Base-by-base conservation (phyloP, 2,888 invertebrate genomes). In the Trissonchulus latispiculum region DNA sequence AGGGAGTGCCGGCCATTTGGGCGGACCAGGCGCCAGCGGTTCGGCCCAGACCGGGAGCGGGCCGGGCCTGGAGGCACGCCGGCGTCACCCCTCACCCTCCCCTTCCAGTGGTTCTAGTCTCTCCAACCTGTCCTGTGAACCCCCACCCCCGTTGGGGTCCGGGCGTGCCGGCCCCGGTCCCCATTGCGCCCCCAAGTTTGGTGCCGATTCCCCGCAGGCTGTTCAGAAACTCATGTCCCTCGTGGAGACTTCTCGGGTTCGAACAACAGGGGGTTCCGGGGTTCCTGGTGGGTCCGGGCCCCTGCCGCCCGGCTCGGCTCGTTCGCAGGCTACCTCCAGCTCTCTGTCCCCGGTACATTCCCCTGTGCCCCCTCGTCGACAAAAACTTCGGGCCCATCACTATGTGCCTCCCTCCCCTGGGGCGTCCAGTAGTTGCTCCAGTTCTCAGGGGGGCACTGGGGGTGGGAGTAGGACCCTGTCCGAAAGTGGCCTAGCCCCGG, bases 191-290 rank as follows among this genome's bases (percentile, higher is more conserved):
- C 48, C 48, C 48, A 48, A 48, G 48, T 48, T 80, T 87, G 90
- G 95, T 77, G 90, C 95, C 61, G 95, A 95, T 61, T 95, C 95
- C 23, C 97, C 97, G 31, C 95, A 96, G 85, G 94, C 96, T 8
- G 94, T 97, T 29, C 89, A 95, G 80, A 99, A 99, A 84, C 88
- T 99, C 83, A 86, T 99, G 78, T 90, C 95, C 3, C 87, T 99
- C 35, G 82, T 81, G 18, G 73, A 73, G 15, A 31, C 33, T 15
- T 48, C 31, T 18, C 33, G 73, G n/a, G 48, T 48, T 23, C 48
- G 48, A 23, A n/a, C n/a, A n/a, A n/a, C n/a, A n/a, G n/a, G n/a
- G n/a, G n/a, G n/a, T n/a, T n/a, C n/a, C n/a, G n/a, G n/a, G n/a
- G n/a, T n/a, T n/a, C n/a, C n/a, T n/a, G n/a, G n/a, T n/a, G n/a